Base-by-base conservation (phyloP, 2,888 invertebrate genomes). In the Conchocele bisecta region DNA sequence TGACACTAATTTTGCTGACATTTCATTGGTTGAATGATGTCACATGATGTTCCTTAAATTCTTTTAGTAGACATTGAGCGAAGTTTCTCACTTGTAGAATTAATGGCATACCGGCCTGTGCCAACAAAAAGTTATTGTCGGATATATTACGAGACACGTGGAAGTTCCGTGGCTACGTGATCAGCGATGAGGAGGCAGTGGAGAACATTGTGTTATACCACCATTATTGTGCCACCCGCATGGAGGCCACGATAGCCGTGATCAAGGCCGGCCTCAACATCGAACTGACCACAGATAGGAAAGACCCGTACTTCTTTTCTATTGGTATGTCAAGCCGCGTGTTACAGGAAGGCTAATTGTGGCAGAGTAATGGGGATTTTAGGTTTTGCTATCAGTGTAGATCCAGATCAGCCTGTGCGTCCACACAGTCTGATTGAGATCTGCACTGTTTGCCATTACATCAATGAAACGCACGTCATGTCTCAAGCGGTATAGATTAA, bases 141-240 rank as follows among this genome's bases (percentile, higher is more conserved):
- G 70, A 75, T n/a, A 70, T 82, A 17, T 48, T 80, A 20, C 53
- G 83, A 35, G 46, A 67, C 15, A 78, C 76, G 39, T 85, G 81
- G 79, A 84, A 83, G 17, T 90, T 89, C 71, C 80, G 69, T 17
- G 90, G 90, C 9, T 89, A 87, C 51, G 83, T 89, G 0, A 82
- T 89, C 46, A 88, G 88, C 67, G 89, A 89, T 46, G 83, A 87
- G 58, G 84, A 80, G n/a, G 89, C 89, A 13, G 81, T 89, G 7
- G 82, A 84, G 50, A 83, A 83, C 66, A 81, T 89, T 42, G 83
- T 86, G 11, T 44, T 71, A 0, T 72, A 67, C 17, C 86, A 87
- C 56, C 77, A 85, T 31, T 89, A 86, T 73, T 74, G 75, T 17
- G 84, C 83, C 57, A 83, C 69, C 56, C 76, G 75, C 17, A 78